Conservation (phyloP, 2,797 vertebrate genomes). For the Gorsachius magnificus region DNA sequence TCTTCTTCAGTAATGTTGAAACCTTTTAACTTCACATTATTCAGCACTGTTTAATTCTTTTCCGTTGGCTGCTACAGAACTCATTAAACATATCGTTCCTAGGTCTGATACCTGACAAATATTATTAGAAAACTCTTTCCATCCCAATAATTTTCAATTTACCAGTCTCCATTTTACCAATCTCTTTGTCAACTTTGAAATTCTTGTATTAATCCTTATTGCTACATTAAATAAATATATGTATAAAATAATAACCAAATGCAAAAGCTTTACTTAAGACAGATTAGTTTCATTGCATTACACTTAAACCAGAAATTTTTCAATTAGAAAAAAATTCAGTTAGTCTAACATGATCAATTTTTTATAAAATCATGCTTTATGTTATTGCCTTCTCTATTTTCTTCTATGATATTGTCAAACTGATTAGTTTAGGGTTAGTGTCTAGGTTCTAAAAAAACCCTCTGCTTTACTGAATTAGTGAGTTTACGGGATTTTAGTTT, state of each 20-base stretch:
- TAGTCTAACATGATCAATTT: neutral
- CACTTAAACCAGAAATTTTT: neutral
- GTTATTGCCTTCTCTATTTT: neutral
- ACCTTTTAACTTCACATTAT: neutral
- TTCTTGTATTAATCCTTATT: neutral
- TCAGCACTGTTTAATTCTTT: neutral
- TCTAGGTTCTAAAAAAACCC: neutral
- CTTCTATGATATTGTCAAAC: conserved; percentile 43
- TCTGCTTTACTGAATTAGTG: conserved; percentile 15
- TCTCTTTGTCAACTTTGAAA: neutral
- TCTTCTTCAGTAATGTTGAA: neutral
- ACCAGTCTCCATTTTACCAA: neutral
- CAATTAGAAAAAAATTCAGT: neutral
- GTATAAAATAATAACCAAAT: neutral
- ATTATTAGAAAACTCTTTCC: neutral
- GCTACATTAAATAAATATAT: neutral
- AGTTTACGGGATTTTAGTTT: conserved; percentile 1
- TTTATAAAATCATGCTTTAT: neutral
- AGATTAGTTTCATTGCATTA: neutral
- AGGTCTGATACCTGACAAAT: neutral
- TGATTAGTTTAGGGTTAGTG: conserved; percentile 53
- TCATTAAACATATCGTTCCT: neutral
- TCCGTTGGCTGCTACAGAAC: neutral
- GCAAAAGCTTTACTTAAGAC: neutral
- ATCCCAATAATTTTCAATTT: neutral